Base-by-base conservation (phyloP, 1,140 invertebrate genomes). In the Drosophila jambulina region DNA sequence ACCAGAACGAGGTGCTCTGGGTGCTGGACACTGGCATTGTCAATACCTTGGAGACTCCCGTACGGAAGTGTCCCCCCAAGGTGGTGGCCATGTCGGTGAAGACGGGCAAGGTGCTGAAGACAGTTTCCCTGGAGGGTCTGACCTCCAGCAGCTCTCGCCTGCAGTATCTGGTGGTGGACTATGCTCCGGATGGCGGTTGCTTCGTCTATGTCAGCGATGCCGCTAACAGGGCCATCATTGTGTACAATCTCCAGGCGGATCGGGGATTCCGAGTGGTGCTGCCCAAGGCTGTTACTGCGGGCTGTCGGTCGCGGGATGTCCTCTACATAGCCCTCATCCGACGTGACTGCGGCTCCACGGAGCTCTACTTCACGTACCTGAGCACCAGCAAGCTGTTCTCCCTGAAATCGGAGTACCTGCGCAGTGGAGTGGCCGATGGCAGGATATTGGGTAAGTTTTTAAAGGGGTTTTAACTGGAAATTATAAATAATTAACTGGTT, bases 181-280 rank as follows among this genome's bases (percentile, higher is more conserved):
- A 95, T 75, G 72, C 84, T 0, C 80, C 82, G 15, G 94, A 95
- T 63, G 94, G 93, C 3, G 91, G 93, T 1, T 92, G 88, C 56
- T 95, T 94, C 65, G 88, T 95, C 13, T 96, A 95, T 76, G 93
- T 96, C 2, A 94, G 94, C 25, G 95, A 96, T 91, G 95, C 95
- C 3, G 94, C 94, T 2, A 93, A 94, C 15, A 91, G 94, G 19
- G 94, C 95, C 0, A 94, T 96, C 27, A 91, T 96, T 12, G 95
- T 96, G 0, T 95, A 94, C 68, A 95, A 96, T 75, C 93, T 95
- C 2, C 93, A 93, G 23, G 93, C 93, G 4, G 93, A 93, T 76
- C 93, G 93, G 15, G 95, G 95, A 8, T 95, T 94, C 63, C 92
- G 95, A 34, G 94, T 95, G 0, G 93, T 95, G 3, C 78, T 95